Percentiles rank a stretch among this genome's conserved stretches.
These are phyloP conservation scores for Oxygymnocypris stewartii DNA, from an alignment of 2,113 vertebrate species.

Conservation along the genomic window DNA sequence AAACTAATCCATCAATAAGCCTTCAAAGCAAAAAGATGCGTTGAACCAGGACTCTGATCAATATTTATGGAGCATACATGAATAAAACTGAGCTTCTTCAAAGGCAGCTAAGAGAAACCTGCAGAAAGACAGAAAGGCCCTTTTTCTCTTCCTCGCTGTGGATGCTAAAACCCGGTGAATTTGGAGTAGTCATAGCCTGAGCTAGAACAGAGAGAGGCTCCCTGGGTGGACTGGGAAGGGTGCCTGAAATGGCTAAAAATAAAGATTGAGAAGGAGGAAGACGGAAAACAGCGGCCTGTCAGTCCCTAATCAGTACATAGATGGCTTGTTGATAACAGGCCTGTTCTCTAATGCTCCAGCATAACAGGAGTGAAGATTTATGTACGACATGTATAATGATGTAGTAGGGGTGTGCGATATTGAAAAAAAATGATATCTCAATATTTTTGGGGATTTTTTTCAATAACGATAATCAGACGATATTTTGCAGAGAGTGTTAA, in stretches of 20 bases:
- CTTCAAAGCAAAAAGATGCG: conserved; percentile 49
- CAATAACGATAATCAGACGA: too few relatives aligned
- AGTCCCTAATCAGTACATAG: conserved; percentile 26
- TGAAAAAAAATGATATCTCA: too few relatives aligned
- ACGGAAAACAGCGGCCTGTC: conserved; percentile 21
- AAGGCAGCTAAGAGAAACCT: conserved; percentile 39
- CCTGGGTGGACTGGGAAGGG: conserved; percentile 51
- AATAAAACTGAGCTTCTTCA: conserved; percentile 51
- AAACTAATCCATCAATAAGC: conserved; percentile 51
- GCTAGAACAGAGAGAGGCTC: conserved; percentile 49
- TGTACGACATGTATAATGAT: conserved; percentile 19
- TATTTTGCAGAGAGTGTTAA: too few relatives aligned
- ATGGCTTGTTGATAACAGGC: conserved; percentile 28
- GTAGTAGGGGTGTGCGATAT: too few relatives aligned
- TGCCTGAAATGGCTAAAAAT: conserved; percentile 52
- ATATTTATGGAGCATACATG: conserved; percentile 53
- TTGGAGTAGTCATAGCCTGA: conserved; percentile 6
- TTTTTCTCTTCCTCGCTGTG: conserved; percentile 15
- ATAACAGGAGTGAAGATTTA: conserved; percentile 13
- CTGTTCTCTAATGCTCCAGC: neutral
- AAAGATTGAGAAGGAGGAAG: conserved; percentile 31
- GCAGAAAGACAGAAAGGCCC: conserved; percentile 43
- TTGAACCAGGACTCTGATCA: conserved; percentile 52
- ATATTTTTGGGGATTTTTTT: too few relatives aligned
- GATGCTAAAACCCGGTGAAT: conserved; percentile 36